Evolutionary conservation across 1,140 invertebrate species (phyloP), one percentile per base, ranked within the genome.

Genomic region (Trichomalopsis sarcophagae): DNA sequence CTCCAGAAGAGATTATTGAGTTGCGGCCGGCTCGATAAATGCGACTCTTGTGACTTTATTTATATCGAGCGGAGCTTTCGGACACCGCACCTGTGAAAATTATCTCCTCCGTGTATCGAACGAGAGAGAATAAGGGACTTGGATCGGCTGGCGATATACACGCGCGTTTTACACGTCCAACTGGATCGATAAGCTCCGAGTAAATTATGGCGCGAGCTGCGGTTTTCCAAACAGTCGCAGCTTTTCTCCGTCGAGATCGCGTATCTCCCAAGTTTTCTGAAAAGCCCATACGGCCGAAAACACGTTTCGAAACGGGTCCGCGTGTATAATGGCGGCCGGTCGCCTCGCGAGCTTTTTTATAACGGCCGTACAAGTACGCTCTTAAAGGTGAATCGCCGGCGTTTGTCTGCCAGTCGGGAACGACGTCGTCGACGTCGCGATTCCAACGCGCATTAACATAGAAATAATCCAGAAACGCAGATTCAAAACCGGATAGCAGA

Each of bases 41-140:
- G 78, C 47, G 33, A 36, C 21, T 36, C 62, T 40, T 47, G 78
- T 69, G n/a, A n/a, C 33, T 80, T 68, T 80, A 80, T 80, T 80
- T 80, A 80, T 80, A 80, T 62, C 27, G 33, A 44, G 6, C 23
- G 23, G 66, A 80, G 27, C 40, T 23, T 23, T 71, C 55, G 55
- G 75, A 77, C 33, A 1, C 27, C 6, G 44, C 47, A 66, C 47
- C 27, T 62, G 76, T 11, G 76, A 23, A 55, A 78, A 78, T 71
- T 71, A 71, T 71, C 68, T n/a, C 17, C 55, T 62, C 55, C 2
- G 68, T 17, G 23, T 33, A 71, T 71, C 68, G 75, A n/a, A 2
- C 6, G 40, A 11, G 47, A 23, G 75, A 21, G 44, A 10, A 11
- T 3, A 44, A 71, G 71, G 17, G 21, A 55, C 21, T 73, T 14